These are phyloP conservation scores for Carpatolechia fugitivella DNA, from an alignment of 2,888 invertebrate species.

Conservation along the genomic window DNA sequence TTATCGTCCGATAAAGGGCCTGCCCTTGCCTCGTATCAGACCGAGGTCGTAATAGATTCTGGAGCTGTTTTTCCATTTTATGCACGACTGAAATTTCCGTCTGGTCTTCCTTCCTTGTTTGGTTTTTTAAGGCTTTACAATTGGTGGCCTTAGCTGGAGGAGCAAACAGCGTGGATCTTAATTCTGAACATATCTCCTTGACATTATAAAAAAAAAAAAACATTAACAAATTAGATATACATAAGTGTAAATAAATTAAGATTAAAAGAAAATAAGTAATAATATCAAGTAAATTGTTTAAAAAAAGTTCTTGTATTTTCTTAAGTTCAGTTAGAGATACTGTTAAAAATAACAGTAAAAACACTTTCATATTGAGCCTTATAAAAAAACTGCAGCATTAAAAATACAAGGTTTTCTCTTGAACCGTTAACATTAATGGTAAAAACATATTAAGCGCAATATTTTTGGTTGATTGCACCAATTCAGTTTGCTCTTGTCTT, in stretches of 20 bases:
- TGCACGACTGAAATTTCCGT: conserved; percentile 57
- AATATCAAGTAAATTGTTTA: no score
- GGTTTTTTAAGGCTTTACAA: not conserved
- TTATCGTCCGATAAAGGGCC: conserved; percentile 67
- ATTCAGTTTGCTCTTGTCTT: conserved; percentile 26
- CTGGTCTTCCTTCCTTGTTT: conserved; percentile 57
- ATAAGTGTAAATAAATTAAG: no score
- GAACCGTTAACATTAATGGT: conserved; percentile 24
- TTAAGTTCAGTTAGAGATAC: not conserved
- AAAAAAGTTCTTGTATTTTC: no score
- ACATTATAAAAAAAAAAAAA: no score
- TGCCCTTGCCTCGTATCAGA: conserved; percentile 53
- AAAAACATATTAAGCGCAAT: conserved; percentile 31
- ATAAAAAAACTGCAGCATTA: not conserved
- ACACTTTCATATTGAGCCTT: not conserved
- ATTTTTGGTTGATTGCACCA: conserved; percentile 33
- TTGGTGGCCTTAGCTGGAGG: not conserved
- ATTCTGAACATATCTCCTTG: no score
- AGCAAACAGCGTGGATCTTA: not conserved
- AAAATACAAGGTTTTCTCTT: conserved; percentile 8
- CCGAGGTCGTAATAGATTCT: conserved; percentile 56
- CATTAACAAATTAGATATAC: no score
- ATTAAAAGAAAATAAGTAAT: no score
- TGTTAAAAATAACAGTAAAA: not conserved
- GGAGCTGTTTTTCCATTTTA: conserved; percentile 49